Conservation (phyloP, 2,113 vertebrate species). For the Alces alces region DNA sequence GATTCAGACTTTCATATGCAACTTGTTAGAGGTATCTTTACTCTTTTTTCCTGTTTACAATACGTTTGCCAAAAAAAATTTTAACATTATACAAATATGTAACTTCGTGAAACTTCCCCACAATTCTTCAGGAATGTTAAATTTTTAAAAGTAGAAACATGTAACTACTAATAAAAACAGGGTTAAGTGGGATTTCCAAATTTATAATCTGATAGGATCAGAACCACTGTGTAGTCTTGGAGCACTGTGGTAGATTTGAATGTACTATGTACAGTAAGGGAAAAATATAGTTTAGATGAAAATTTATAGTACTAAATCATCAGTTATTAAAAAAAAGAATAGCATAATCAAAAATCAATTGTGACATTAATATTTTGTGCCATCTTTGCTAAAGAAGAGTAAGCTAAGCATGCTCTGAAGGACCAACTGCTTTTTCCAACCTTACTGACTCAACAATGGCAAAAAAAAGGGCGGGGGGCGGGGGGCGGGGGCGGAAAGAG, state of each 20-base stretch:
- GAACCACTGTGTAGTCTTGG: background rate
- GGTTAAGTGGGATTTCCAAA: background rate
- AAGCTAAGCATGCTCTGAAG: background rate
- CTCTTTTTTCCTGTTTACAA: background rate
- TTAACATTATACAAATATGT: background rate
- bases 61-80: background rate
- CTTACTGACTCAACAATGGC: background rate
- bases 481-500: accelerated
- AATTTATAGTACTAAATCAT: background rate
- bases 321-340: background rate
- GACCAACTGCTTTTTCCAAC: background rate
- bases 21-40: background rate
- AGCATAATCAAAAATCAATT: background rate
- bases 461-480: too few species aligned
- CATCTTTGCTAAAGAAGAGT: background rate
- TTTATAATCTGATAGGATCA: background rate
- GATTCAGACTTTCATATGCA: background rate
- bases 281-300: background rate
- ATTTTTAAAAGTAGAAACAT: background rate
- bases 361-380: background rate
- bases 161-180: background rate
- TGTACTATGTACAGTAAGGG: background rate
- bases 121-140: background rate
- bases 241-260: background rate
- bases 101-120: background rate